These are phyloP conservation scores for Porphyrio hochstetteri DNA, from an alignment of 2,113 vertebrate species.

Conservation along the genomic window DNA sequence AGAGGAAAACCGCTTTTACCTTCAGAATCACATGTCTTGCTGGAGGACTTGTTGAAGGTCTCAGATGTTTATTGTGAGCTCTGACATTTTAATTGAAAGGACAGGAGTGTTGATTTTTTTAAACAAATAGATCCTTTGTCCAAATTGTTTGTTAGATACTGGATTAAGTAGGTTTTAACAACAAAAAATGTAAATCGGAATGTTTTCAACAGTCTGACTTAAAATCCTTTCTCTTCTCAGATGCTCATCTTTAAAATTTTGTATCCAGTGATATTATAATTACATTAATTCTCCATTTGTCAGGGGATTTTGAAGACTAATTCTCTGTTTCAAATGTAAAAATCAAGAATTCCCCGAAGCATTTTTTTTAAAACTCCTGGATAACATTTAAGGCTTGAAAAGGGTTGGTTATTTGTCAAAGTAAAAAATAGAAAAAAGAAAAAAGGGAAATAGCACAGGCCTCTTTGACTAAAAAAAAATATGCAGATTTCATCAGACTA, in stretches of 20 bases:
- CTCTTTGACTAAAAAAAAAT: not conserved
- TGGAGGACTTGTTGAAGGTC: not conserved
- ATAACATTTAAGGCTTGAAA: constrained; percentile 7
- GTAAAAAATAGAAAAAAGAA: not conserved
- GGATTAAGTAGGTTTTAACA: not conserved
- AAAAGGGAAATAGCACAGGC: not conserved
- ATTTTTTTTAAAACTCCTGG: not conserved
- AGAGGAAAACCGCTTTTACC: not conserved
- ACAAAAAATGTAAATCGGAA: not conserved
- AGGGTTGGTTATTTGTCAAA: constrained; percentile 4
- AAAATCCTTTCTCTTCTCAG: not conserved
- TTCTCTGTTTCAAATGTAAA: constrained; percentile 22
- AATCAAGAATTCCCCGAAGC: constrained; percentile 23
- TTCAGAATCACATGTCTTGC: not conserved
- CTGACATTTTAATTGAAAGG: constrained; percentile 31
- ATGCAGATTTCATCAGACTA: not conserved
- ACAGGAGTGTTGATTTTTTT: not conserved
- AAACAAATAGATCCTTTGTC: not conserved
- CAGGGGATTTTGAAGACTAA: not conserved
- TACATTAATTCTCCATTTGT: constrained; percentile 9
- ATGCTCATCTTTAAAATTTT: constrained; percentile 12
- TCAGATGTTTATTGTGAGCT: not conserved
- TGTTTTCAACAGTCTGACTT: not conserved
- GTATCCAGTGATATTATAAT: constrained; percentile 21
- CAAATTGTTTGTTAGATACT: not conserved